A percentile compares a stretch with the other conserved stretches of the same genome.
Conservation (phyloP, 2,113 vertebrate genomes). For the Campylomormyrus numenius region DNA sequence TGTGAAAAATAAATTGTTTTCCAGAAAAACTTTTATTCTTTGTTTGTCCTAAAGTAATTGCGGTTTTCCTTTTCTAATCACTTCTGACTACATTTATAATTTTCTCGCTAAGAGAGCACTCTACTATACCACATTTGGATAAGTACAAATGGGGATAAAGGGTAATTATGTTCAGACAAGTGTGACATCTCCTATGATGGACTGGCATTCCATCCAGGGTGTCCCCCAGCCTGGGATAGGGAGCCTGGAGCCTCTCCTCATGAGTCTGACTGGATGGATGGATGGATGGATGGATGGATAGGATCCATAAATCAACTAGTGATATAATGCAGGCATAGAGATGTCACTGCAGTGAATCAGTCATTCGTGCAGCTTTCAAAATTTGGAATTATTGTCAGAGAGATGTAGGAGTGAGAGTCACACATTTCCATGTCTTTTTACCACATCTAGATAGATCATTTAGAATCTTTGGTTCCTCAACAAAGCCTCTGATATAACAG, state of each 20-base stretch:
- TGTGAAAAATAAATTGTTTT: conserved; percentile 4
- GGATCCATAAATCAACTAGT: neutral
- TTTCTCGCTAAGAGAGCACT: neutral
- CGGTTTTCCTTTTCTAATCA: conserved; percentile 4
- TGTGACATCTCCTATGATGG: neutral
- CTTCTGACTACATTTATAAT: neutral
- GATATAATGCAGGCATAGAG: neutral
- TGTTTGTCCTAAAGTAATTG: neutral
- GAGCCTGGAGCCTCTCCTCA: neutral
- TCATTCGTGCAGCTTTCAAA: neutral
- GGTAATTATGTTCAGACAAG: neutral
- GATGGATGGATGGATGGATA: neutral
- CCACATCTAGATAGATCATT: neutral
- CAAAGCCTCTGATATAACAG: neutral
- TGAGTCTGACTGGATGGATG: neutral
- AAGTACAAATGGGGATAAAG: neutral
- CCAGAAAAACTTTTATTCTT: conserved; percentile 1
- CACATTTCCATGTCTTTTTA: neutral
- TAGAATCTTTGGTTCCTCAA: neutral
- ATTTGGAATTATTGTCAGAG: neutral
- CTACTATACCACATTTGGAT: neutral
- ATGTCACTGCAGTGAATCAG: neutral
- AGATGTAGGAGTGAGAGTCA: neutral
- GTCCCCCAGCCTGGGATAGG: neutral
- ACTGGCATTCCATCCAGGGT: neutral